Base-by-base conservation (phyloP, 2,888 invertebrate species). In the Lycaena phlaeas region DNA sequence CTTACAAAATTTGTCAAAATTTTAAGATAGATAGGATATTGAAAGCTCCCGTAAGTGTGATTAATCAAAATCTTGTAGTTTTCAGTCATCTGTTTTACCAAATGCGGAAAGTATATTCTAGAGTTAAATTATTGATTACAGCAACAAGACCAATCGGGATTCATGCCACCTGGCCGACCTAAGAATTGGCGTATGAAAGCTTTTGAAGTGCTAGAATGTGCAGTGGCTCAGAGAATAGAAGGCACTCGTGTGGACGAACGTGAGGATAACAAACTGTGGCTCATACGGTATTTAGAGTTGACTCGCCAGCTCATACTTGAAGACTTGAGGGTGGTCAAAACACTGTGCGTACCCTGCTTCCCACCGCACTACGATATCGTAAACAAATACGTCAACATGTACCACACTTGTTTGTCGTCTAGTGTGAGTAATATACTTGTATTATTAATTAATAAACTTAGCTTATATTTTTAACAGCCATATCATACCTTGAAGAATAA, bases 341-440 rank as follows among this genome's bases (percentile, higher is more conserved):
- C 93, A 0, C 77, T 95, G 0, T 95, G 95, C 57, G 90, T 93
- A 3, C 96, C 96, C 0, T 97, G 97, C 66, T 99, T 99, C 70
- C 99, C 98, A 1, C 95, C 97, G 0, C 90, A 92, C 50, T 99
- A 97, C 54, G 90, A 97, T 59, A 98, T 99, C 51, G 92, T 96
- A 37, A 91, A 93, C 59, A 91, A 90, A 71, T 98, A 94, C 71
- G 93, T 98, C 0, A 87, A 89, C 53, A 96, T 98, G 93, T 99
- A 99, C 68, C 98, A 99, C 68, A 89, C 87, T 14, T 92, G 93
- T 54, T 84, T 99, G 42, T 93, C 94, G 0, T 86, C 87, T 46
- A 92, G 93, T 84, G 91, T 91, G 71, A 87, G 88, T 87, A 41
- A n/a, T n/a, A n/a, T n/a, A n/a, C n/a, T n/a, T n/a, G n/a, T n/a